Conservation (phyloP, 2,113 vertebrate species). For the Cyprinodon tularosa region DNA sequence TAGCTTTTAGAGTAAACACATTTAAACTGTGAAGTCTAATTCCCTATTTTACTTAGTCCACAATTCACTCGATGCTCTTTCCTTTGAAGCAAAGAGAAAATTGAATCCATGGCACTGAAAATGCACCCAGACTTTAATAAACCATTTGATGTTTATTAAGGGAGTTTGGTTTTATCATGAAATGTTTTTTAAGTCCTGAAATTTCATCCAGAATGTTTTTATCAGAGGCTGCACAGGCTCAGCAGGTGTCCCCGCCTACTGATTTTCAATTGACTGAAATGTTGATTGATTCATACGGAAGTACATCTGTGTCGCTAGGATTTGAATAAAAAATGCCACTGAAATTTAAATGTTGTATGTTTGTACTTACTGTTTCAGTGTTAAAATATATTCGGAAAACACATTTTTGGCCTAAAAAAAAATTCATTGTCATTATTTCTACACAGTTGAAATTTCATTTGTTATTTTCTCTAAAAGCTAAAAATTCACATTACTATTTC, state of each 20-base stretch:
- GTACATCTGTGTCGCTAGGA: too few relatives aligned
- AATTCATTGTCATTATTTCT: too few relatives aligned
- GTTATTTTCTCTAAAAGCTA: too few relatives aligned
- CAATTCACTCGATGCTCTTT: slow-evolving; percentile 32
- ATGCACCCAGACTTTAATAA: slow-evolving; percentile 38
- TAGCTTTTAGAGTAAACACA: slow-evolving; percentile 60
- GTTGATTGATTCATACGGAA: slow-evolving; percentile 30
- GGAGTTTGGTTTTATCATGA: slow-evolving; percentile 54
- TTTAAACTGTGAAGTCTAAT: slow-evolving; percentile 61
- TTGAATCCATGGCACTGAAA: slow-evolving; percentile 36
- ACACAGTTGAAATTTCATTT: too few relatives aligned
- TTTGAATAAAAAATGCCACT: too few relatives aligned
- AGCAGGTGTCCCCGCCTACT: slow-evolving; percentile 47
- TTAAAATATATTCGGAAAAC: too few relatives aligned
- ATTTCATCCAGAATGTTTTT: slow-evolving; percentile 42
- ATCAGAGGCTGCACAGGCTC: slow-evolving; percentile 50
- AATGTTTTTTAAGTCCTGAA: slow-evolving; percentile 41
- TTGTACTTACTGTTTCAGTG: too few relatives aligned
- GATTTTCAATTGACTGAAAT: slow-evolving; percentile 49
- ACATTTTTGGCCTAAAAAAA: too few relatives aligned
- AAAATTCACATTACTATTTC: too few relatives aligned
- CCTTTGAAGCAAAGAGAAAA: slow-evolving; percentile 54
- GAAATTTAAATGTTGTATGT: too few relatives aligned
- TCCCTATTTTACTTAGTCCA: slow-evolving; percentile 53
- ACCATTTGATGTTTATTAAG: slow-evolving; percentile 42